These are phyloP conservation scores for Crossaster papposus DNA, from an alignment of 53 echinoderm and acorn worm genomes.

Conservation along the genomic window DNA sequence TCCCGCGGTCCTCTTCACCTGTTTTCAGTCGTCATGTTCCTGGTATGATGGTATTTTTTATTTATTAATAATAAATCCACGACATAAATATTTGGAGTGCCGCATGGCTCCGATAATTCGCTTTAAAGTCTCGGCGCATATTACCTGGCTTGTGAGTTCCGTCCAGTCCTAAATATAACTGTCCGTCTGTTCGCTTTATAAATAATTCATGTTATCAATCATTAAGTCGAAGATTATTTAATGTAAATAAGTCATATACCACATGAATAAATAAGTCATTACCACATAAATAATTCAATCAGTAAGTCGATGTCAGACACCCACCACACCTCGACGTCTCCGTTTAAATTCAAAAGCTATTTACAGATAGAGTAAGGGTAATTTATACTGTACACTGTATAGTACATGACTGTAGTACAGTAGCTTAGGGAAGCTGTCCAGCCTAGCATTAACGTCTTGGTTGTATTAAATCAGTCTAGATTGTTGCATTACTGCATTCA, in stretches of 20 bases:
- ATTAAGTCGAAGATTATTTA: not conserved
- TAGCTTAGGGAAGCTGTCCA: not conserved
- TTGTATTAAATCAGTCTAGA: not conserved
- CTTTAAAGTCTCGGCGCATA: not conserved
- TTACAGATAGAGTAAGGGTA: not conserved
- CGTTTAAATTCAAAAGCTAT: not conserved
- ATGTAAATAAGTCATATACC: not conserved
- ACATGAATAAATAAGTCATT: not conserved
- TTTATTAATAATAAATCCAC: not conserved
- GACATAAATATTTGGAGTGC: not conserved
- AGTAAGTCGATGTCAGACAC: no score
- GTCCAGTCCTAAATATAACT: not conserved
- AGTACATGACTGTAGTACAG: not conserved
- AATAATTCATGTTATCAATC: constrained; percentile 16
- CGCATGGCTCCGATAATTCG: not conserved
- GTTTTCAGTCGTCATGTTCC: constrained; percentile 2
- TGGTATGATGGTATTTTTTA: not conserved
- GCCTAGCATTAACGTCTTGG: not conserved
- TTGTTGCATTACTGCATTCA: not conserved
- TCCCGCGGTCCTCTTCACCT: not conserved
- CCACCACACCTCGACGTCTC: not conserved
- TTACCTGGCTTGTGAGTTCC: not conserved
- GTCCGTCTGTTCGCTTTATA: not conserved
- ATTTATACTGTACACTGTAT: not conserved
- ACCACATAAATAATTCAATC: no score